Evolutionary conservation across 2,888 invertebrate species (phyloP).

Genomic region (Conomelus anceps): DNA sequence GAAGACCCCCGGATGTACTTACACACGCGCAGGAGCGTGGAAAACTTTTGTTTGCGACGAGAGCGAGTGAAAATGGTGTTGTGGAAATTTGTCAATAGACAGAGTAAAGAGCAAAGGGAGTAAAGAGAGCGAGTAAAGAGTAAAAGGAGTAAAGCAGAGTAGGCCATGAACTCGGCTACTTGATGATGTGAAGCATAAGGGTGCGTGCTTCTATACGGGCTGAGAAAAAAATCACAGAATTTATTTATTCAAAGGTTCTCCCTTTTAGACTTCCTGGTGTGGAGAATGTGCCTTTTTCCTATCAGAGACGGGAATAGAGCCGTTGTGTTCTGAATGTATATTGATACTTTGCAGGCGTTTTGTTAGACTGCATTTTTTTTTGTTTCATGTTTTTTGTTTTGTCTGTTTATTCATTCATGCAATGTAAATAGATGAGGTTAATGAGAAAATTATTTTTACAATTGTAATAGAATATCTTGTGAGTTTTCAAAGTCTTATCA

Average conservation of each 20-base stretch:
- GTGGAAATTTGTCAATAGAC: neutral
- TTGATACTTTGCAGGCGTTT: no score
- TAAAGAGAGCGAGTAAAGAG: neutral
- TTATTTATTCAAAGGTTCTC: neutral
- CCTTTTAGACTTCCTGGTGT: neutral
- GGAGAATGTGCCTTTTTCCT: neutral
- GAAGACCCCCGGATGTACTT: neutral
- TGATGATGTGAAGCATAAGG: neutral
- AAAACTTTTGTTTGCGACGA: neutral
- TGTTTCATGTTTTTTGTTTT: no score
- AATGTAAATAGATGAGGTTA: no score
- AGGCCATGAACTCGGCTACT: neutral
- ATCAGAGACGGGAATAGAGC: neutral
- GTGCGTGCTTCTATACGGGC: neutral
- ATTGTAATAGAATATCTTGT: no score
- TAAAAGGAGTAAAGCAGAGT: neutral
- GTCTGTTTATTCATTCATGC: no score
- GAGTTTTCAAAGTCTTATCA: no score
- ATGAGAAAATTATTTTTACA: no score
- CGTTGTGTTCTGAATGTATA: no score
- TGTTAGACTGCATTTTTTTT: no score
- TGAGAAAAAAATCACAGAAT: neutral
- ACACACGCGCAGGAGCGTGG: neutral
- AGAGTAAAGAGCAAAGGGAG: neutral
- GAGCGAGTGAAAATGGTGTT: neutral